Evolutionary conservation across 2,113 vertebrate genomes (phyloP), one percentile per base, ranked within the genome.

Genomic region (Perca fluviatilis): DNA sequence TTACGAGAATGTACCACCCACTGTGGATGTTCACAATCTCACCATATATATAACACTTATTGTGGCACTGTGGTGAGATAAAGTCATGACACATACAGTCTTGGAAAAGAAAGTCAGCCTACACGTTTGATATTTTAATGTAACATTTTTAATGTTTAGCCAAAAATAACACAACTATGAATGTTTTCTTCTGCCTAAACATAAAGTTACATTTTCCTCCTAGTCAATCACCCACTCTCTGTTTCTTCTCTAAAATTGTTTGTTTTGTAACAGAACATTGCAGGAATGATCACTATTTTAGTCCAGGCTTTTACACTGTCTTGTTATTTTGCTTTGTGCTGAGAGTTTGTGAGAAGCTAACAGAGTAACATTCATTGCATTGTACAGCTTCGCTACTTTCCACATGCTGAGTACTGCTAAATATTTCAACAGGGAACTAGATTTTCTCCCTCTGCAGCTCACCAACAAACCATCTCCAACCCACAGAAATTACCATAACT

Each of bases 401-500:
- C 0, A 21, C 62, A 51, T 85, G 85, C 79, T 62, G 80, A 89
- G 77, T 18, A 53, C 58, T 88, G 56, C 74, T 91, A 85, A 90
- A 91, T 91, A 86, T 91, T 93, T 92, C 84, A 92, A 75, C 69
- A 84, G 76, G 81, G 83, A 92, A 89, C 70, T 72, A 82, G 82
- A 90, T 89, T 85, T 77, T 88, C 64, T 80, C 68, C 61, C 80
- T 69, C 67, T 66, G 74, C 66, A 80, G 58, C 76, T 80, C 83
- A 76, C 43, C 80, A 85, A 85, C 86, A 83, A 88, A 83, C 60
- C 68, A 80, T 85, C 82, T 79, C 58, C 73, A 65, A 62, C 65
- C 72, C 74, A 76, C 66, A 76, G 64, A 72, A 88, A 88, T 77
- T 43, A 87, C 70, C 76, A 76, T n/a, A 78, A 60, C 33, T 33